Evolutionary conservation across 2,888 invertebrate species (phyloP).

Genomic region (Acanthosepion esculentum): DNA sequence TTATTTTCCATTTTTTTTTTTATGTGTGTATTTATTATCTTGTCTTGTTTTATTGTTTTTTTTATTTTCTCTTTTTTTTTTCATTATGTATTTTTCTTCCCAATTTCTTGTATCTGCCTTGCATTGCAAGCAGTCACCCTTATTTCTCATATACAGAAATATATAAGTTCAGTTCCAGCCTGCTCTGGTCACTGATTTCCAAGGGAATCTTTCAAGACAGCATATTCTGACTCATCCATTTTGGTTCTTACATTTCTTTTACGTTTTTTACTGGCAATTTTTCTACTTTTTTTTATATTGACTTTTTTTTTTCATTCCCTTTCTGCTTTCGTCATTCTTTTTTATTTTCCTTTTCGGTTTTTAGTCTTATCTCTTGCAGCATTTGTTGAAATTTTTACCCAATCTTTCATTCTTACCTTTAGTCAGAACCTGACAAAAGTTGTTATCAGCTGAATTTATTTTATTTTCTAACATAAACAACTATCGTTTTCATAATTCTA

Average conservation of each 20-base stretch:
- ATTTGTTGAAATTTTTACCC: background rate
- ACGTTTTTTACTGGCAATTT: too few species aligned
- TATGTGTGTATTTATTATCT: background rate
- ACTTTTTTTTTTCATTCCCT: background rate
- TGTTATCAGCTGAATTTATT: too few species aligned
- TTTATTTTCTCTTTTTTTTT: too few species aligned
- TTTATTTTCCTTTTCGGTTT: background rate
- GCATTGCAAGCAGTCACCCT: background rate
- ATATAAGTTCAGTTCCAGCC: background rate
- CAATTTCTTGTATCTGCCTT: background rate
- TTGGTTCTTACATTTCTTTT: background rate
- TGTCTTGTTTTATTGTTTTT: background rate
- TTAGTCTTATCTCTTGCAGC: background rate
- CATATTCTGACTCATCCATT: background rate
- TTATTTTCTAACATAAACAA: too few species aligned
- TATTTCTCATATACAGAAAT: background rate
- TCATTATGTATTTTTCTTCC: background rate
- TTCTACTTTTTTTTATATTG: too few species aligned
- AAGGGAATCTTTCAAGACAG: background rate
- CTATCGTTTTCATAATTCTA: too few species aligned
- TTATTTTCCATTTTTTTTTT: background rate
- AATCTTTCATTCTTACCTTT: background rate
- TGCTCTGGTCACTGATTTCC: slow-evolving; percentile 6
- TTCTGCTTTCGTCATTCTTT: background rate
- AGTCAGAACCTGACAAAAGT: background rate